phyloP scores from a whole-genome alignment of 2,888 invertebrate species.

The Tetropium fuscum region DNA sequence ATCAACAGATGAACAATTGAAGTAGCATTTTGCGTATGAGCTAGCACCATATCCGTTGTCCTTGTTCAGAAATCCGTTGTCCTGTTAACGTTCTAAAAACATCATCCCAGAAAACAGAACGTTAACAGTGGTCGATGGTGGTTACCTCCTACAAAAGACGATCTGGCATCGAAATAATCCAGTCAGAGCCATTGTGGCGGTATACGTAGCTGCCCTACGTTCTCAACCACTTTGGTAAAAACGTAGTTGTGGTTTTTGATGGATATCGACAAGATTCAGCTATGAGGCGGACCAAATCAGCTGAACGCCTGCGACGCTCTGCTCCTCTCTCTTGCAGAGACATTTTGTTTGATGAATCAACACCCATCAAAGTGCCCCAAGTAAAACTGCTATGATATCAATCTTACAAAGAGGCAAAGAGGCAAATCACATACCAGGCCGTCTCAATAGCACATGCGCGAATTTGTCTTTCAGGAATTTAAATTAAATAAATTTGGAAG shows the following conservation, averaged over 20 bases:
- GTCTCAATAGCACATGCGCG: no score
- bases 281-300: background rate
- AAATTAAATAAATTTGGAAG: no score
- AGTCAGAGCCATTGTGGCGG: background rate
- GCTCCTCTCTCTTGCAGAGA: background rate
- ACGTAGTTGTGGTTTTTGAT: background rate
- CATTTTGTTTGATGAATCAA: background rate
- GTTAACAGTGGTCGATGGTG: no score
- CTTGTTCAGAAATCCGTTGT: no score
- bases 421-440: no score
- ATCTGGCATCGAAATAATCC: background rate
- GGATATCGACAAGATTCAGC: background rate
- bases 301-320: background rate
- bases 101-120: no score
- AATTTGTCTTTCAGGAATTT: no score
- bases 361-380: background rate
- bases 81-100: no score
- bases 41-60: no score
- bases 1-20: no score
- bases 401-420: background rate
- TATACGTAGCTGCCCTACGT: background rate
- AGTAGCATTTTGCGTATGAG: no score
- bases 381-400: background rate
- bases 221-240: background rate
- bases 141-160: no score